Evolutionary conservation across 1,140 invertebrate species (phyloP).

Genomic region (Eueides isabella): DNA sequence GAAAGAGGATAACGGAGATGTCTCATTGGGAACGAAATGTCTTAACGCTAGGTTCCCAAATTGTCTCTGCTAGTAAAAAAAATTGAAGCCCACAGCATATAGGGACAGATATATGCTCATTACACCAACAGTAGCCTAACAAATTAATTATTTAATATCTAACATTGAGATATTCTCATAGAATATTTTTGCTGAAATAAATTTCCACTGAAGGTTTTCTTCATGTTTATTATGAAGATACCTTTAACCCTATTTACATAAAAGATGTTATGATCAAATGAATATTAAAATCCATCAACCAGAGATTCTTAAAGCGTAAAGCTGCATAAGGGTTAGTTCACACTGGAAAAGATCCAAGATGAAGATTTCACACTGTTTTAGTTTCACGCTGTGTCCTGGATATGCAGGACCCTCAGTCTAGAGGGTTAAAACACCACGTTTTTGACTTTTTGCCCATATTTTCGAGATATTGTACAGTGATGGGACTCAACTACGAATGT

Average conservation of each 20-base stretch:
- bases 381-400: not conserved
- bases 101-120: too few relatives aligned
- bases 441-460: not conserved
- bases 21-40: too few relatives aligned
- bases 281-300: constrained; percentile 12
- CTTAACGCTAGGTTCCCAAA: too few relatives aligned
- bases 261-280: not conserved
- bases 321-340: not conserved
- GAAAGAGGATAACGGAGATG: too few relatives aligned
- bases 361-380: not conserved
- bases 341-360: not conserved
- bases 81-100: too few relatives aligned
- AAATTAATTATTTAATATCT: not conserved
- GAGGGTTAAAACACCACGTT: not conserved
- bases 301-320: constrained; percentile 3
- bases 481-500: too few relatives aligned
- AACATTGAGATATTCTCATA: not conserved
- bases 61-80: too few relatives aligned
- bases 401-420: too few relatives aligned
- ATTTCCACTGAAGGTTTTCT: not conserved
- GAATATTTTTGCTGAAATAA: not conserved
- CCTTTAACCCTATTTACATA: constrained; percentile 12
- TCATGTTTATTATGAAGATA: not conserved
- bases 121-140: too few relatives aligned
- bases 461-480: too few relatives aligned